Evolutionary conservation across 64 coral and sea anemone genomes (phyloP), one percentile per base, ranked within the genome.

Genomic region (Porites australiensis): DNA sequence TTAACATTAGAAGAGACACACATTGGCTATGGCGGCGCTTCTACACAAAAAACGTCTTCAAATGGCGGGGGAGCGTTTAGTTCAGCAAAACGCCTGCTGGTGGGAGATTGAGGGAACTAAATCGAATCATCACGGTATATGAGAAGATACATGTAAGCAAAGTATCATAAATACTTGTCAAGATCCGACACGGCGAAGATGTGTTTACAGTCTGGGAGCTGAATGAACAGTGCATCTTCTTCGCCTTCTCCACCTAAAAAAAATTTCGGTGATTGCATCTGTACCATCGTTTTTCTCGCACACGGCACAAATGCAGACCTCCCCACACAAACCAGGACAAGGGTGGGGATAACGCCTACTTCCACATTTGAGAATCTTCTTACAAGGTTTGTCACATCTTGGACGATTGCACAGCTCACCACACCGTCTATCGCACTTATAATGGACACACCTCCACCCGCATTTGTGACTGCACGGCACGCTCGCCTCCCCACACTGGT

Each of bases 181-280:
- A 98, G 77, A 61, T 72, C 93, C 14, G 68, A 73, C n/a, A 89
- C 93, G 5, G 86, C 96, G 59, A 98, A 95, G 27, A 98, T 98
- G 50, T 98, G 93, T 72, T 75, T 84, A 86, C 96, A 98, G 68
- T 95, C 96, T 21, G 83, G 72, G 12, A 98, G 77, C 44, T 46
- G 61, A 62, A 98, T 95, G 11, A 98, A 98, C 15, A 89, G 77
- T 12, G 89, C 96, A 78, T 77, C 84, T 85, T 91, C 50, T 77
- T 94, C 96, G 51, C 92, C 93, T 79, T 79, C 77, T 19, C 77
- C 77, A 23, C 77, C 77, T n/a, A 6, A 79, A 8, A 79, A 58
- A 58, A 2, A 43, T 79, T 55, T 79, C 51, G 16, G 77, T 79
- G 19, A 79, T 79, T 3, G 77, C 6, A 58, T 57, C 51, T 15